Evolutionary conservation across 2,888 invertebrate genomes (phyloP), one percentile per base, ranked within the genome.

Genomic region (Neoaliturus tenellus): DNA sequence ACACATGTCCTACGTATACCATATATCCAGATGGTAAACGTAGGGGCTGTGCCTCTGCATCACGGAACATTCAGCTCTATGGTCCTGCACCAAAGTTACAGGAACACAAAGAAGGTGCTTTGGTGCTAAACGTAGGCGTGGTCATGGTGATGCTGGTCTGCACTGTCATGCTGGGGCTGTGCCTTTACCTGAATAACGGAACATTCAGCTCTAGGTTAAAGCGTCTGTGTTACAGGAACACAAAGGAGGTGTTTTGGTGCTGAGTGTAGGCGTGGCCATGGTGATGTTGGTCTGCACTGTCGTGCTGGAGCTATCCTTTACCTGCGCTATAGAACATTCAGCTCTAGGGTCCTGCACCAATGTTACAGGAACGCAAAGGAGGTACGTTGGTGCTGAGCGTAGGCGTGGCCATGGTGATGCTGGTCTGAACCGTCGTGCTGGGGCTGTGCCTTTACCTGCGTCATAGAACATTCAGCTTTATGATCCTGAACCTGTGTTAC

Each of bases 181-280:
- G 25, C 58, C 10, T 58, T 23, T 58, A 58, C 28, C 58, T 58
- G 58, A 10, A 10, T 2, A 20, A 23, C 51, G 1, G 23, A 10
- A 6, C 23, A 6, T 10, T 2, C 5, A 58, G 14, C 28, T 10
- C 14, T 2, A 58, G 8, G 14, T 44, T 12, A n/a, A n/a, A n/a
- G n/a, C n/a, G n/a, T n/a, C n/a, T n/a, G n/a, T n/a, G n/a, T 69
- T 69, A 23, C 41, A 39, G 41, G 41, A 75, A 10, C 67, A 67
- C 31, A 67, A 67, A 33, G 35, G 67, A 4, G 67, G 67, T n/a
- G 31, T 33, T 17, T 17, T 67, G n/a, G 20, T 67, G 67, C 67
- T 67, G 33, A 67, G 67, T 67, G 17, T 67, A 10, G 14, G 67
- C 33, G 67, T 67, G 4, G 67, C 67, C 8, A 25, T n/a, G 35